phyloP scores from a whole-genome alignment of 35 echinoderm and acorn worm species.

The Strongylocentrotus purpuratus region DNA sequence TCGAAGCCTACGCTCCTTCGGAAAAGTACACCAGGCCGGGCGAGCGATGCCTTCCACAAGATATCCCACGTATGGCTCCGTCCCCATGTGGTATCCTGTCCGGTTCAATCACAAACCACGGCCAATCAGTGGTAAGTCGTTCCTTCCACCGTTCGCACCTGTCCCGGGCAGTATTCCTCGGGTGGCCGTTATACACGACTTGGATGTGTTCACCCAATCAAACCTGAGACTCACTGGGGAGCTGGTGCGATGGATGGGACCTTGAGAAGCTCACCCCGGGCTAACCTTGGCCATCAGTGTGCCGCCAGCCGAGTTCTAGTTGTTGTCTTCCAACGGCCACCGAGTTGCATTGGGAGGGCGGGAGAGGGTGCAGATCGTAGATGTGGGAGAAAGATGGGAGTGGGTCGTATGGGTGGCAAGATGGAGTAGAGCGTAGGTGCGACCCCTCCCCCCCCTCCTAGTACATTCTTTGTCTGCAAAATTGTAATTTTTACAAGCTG shows the following conservation, averaged over 20 bases:
- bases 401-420: too few species aligned
- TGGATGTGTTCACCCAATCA: slow-evolving; percentile 9
- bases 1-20: background rate
- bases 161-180: background rate
- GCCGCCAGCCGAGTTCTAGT: background rate
- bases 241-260: background rate
- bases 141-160: slow-evolving; percentile 7
- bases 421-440: too few species aligned
- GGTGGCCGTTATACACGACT: slow-evolving; percentile 15
- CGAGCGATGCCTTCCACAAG: background rate
- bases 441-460: too few species aligned
- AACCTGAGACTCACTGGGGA: background rate
- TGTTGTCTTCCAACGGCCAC: background rate
- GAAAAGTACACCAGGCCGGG: background rate
- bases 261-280: background rate
- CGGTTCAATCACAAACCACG: background rate
- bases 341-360: background rate
- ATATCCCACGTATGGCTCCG: background rate
- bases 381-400: too few species aligned
- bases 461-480: too few species aligned
- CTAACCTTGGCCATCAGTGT: slow-evolving; percentile 1
- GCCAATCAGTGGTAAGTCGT: slow-evolving; percentile 1
- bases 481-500: too few species aligned
- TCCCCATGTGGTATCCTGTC: background rate
- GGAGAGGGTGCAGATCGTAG: too few species aligned